phyloP scores from a whole-genome alignment of 2,113 vertebrate genomes.

The Otocyon megalotis region DNA sequence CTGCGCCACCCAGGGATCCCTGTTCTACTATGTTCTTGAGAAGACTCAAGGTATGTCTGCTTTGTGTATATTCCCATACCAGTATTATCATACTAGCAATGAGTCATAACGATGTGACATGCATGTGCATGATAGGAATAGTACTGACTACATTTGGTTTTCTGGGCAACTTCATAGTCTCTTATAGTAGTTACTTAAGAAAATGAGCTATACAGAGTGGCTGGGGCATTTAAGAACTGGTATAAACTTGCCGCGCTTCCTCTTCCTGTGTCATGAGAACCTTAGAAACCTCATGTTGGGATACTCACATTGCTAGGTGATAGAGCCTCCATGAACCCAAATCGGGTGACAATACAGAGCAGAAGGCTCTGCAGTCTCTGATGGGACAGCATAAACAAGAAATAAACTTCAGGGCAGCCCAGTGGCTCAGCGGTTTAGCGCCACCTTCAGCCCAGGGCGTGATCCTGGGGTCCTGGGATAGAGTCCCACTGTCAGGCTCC shows the following conservation, averaged over 20 bases:
- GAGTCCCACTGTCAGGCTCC: no score
- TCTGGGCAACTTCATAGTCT: not conserved
- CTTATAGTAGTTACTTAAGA: not conserved
- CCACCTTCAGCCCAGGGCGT: no score
- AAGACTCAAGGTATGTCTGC: not conserved
- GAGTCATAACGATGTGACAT: not conserved
- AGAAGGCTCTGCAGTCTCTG: not conserved
- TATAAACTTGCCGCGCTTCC: not conserved
- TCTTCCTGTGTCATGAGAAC: not conserved
- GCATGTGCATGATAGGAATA: not conserved
- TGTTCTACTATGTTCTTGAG: no score
- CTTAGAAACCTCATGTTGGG: not conserved
- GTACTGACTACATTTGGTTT: not conserved
- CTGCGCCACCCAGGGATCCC: no score
- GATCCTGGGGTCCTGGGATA: no score
- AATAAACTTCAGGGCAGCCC: not conserved
- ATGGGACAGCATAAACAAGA: not conserved
- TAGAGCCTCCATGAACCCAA: not conserved
- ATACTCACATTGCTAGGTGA: not conserved
- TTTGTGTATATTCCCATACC: not conserved
- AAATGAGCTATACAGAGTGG: not conserved
- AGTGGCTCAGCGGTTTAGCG: no score
- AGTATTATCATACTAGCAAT: no score
- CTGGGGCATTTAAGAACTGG: not conserved
- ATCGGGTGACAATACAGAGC: not conserved